Base-by-base conservation (phyloP, 2,113 vertebrate genomes). In the Lutjanus erythropterus region DNA sequence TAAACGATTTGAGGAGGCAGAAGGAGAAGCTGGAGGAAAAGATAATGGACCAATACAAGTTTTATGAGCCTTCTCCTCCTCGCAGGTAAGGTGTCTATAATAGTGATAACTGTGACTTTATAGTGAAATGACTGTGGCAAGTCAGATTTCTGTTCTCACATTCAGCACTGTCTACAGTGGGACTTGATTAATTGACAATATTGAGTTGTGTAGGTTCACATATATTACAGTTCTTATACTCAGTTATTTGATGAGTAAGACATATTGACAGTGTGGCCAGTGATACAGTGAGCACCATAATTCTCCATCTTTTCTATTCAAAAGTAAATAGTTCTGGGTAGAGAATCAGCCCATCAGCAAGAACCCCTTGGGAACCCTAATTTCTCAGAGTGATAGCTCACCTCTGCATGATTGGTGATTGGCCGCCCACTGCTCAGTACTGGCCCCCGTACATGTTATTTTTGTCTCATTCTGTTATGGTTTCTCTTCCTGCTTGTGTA, bases 1-100 rank as follows among this genome's bases (percentile, higher is more conserved):
- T 99, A 21, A 97, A 99, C 90, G 97, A 99, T 88, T 93, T 99
- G 74, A 96, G 98, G 88, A 94, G 98, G 83, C 98, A 99, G 89
- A 99, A 99, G 85, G 98, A 99, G 90, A 99, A 99, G 89, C 89
- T 99, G 85, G 98, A 99, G 92, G 98, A 99, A 91, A 99, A 99
- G 94, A 99, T 99, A 88, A 99, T 99, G 98, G 98, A 99, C 93
- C 98, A 99, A 70, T 99, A 99, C 84, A 99, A 97, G 84, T 99
- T 99, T 87, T 98, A 99, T 75, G 98, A 99, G 55, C 98, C 97
- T 15, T 99, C 97, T 21, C 97, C 97, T 31, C 97, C 97, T 56
- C 95, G 97, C 92, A 97, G 97, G 98, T 98, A 96, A 73, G 59
- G 25, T 61, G 27, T 2, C 59, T 42, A 5, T 31, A 39, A 11